These are phyloP conservation scores for Micromesistius poutassou DNA, from an alignment of 2,797 vertebrate genomes.

Conservation along the genomic window DNA sequence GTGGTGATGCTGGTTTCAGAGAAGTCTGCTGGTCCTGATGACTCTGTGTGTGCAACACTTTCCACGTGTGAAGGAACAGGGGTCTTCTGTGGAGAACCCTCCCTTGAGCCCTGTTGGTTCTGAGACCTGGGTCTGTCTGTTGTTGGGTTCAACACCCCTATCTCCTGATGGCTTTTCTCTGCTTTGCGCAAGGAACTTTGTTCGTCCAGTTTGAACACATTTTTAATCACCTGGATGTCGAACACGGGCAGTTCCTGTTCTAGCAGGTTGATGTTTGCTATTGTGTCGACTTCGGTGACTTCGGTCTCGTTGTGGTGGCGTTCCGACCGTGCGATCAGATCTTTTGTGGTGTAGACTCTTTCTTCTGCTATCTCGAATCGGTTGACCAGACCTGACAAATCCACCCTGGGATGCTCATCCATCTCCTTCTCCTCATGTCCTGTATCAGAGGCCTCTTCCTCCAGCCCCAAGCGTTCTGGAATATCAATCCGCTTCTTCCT, in stretches of 20 bases:
- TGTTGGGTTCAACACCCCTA: constrained; percentile 65
- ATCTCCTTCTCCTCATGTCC: constrained; percentile 63
- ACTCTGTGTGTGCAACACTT: constrained; percentile 46
- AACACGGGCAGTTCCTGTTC: constrained; percentile 70
- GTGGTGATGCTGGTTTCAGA: constrained; percentile 71
- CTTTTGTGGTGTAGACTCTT: constrained; percentile 59
- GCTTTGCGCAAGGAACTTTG: constrained; percentile 64
- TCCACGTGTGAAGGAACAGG: constrained; percentile 55
- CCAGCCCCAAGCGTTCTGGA: constrained; percentile 62
- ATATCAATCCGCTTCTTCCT: constrained; percentile 70
- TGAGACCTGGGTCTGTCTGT: constrained; percentile 67
- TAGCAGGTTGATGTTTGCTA: constrained; percentile 48
- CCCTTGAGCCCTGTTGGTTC: constrained; percentile 59
- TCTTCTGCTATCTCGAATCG: constrained; percentile 72
- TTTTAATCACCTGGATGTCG: constrained; percentile 76
- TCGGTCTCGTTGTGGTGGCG: constrained; percentile 50
- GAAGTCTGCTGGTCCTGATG: constrained; percentile 58
- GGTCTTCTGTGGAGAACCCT: constrained; percentile 59
- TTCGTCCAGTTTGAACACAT: constrained; percentile 78
- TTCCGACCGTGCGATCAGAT: constrained; percentile 54
- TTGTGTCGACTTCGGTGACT: constrained; percentile 53
- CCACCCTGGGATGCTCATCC: constrained; percentile 61
- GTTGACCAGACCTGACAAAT: constrained; percentile 61
- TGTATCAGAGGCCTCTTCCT: constrained; percentile 61
- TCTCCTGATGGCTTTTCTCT: constrained; percentile 66